phyloP scores from a whole-genome alignment of 2,888 invertebrate genomes.

The Napeogenes sylphis region DNA sequence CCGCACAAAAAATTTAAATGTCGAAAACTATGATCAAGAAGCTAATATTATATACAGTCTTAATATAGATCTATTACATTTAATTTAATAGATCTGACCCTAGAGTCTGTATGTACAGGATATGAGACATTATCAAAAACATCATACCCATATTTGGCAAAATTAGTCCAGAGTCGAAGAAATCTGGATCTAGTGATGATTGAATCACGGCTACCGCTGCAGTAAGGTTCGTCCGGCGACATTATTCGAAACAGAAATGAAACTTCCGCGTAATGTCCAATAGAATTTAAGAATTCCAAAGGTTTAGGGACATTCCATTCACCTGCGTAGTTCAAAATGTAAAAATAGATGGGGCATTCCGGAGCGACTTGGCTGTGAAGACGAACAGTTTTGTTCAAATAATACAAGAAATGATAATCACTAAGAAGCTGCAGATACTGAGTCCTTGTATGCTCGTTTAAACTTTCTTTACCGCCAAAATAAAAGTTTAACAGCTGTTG shows the following conservation, averaged over 20 bases:
- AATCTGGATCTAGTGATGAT: conserved; percentile 55
- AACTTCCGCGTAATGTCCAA: conserved; percentile 63
- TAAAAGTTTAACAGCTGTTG: conserved; percentile 61
- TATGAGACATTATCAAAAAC: neutral
- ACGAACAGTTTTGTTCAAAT: conserved; percentile 60
- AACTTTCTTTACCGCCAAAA: conserved; percentile 49
- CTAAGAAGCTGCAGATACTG: conserved; percentile 63
- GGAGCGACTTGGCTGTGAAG: conserved; percentile 54
- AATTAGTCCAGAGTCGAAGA: conserved; percentile 72
- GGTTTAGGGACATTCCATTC: conserved; percentile 56
- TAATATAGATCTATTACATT: no score
- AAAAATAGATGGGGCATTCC: conserved; percentile 60
- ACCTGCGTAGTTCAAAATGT: conserved; percentile 57
- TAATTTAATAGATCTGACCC: no score
- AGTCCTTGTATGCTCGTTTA: conserved; percentile 52
- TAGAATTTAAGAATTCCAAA: conserved; percentile 48
- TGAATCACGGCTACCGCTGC: conserved; percentile 59
- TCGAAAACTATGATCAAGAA: no score
- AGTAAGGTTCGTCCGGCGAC: conserved; percentile 38
- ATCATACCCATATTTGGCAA: conserved; percentile 69
- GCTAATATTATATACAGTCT: no score
- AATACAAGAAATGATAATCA: conserved; percentile 65
- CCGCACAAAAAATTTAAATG: no score
- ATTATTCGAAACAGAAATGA: conserved; percentile 59
- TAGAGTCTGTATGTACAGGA: neutral